Percentiles rank a stretch among this genome's conserved stretches.
Conservation (phyloP, 2,888 invertebrate genomes). For the Dinocampus coccinellae region DNA sequence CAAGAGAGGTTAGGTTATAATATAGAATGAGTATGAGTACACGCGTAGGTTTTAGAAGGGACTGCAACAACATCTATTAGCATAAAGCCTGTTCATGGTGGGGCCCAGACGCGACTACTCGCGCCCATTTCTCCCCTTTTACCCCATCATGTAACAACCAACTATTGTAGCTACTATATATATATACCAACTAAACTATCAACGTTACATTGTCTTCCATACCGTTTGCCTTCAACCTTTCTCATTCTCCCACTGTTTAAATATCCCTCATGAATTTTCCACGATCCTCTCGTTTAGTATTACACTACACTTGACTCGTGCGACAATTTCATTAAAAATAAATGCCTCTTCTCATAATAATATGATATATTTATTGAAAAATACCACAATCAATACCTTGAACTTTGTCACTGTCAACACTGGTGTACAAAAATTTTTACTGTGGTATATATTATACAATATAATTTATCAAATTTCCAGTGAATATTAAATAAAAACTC, state of each 20-base stretch:
- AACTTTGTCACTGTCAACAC: conserved; percentile 10
- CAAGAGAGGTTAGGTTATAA: conserved; percentile 31
- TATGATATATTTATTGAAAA: neutral
- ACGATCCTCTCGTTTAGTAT: conserved; percentile 5
- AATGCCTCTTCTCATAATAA: conserved; percentile 8
- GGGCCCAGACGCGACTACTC: conserved; percentile 58
- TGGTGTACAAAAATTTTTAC: too few relatives aligned
- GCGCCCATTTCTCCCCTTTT: conserved; percentile 45
- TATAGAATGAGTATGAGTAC: conserved; percentile 38
- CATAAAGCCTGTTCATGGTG: conserved; percentile 56
- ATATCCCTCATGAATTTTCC: conserved; percentile 28
- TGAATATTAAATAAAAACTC: too few relatives aligned
- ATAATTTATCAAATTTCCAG: too few relatives aligned
- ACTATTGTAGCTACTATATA: conserved; percentile 7
- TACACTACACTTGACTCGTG: conserved; percentile 7
- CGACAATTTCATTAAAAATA: conserved; percentile 23
- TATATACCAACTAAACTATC: conserved; percentile 54
- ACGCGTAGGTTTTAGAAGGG: conserved; percentile 39
- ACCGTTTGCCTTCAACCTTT: conserved; percentile 22
- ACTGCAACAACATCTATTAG: conserved; percentile 60
- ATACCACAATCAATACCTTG: neutral
- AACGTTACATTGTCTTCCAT: conserved; percentile 54
- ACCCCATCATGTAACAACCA: conserved; percentile 32
- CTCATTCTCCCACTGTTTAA: conserved; percentile 21
- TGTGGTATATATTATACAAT: neutral